phyloP scores from a whole-genome alignment of 2,113 vertebrate genomes.

The Mirounga angustirostris region DNA sequence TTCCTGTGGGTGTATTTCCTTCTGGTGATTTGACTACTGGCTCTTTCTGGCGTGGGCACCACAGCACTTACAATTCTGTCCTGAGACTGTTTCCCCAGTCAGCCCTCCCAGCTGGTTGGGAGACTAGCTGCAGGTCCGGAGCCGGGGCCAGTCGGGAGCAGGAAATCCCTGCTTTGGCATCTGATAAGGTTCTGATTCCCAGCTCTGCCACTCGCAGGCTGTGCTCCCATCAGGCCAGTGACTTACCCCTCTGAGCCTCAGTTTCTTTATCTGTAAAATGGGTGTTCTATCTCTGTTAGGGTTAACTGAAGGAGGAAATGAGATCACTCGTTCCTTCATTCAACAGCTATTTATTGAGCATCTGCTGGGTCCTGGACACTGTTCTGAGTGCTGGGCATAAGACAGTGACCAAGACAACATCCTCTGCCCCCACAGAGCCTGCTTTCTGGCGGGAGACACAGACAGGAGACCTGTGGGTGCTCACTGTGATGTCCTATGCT shows the following conservation, averaged over 20 bases:
- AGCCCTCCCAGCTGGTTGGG: background rate
- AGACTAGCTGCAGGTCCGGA: rapidly evolving
- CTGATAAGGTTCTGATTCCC: background rate
- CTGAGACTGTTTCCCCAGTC: background rate
- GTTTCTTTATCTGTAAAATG: background rate
- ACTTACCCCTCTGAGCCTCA: background rate
- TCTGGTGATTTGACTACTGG: background rate
- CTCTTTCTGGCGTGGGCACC: background rate
- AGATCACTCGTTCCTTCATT: background rate
- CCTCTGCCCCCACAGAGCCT: background rate
- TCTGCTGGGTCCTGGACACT: background rate
- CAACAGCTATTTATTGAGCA: background rate
- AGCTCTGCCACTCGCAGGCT: background rate
- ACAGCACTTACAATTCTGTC: background rate
- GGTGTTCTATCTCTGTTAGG: background rate
- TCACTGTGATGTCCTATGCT: rapidly evolving
- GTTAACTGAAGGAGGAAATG: background rate
- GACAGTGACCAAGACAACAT: background rate
- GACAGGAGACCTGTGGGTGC: rapidly evolving
- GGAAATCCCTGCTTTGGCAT: background rate
- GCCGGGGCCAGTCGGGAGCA: background rate
- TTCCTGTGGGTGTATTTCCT: slow-evolving; percentile 28
- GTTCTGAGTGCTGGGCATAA: background rate
- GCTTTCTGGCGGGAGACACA: background rate
- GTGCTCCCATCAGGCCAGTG: background rate